Base-by-base conservation (phyloP, 2,888 invertebrate genomes). In the Calliopum simillimum region DNA sequence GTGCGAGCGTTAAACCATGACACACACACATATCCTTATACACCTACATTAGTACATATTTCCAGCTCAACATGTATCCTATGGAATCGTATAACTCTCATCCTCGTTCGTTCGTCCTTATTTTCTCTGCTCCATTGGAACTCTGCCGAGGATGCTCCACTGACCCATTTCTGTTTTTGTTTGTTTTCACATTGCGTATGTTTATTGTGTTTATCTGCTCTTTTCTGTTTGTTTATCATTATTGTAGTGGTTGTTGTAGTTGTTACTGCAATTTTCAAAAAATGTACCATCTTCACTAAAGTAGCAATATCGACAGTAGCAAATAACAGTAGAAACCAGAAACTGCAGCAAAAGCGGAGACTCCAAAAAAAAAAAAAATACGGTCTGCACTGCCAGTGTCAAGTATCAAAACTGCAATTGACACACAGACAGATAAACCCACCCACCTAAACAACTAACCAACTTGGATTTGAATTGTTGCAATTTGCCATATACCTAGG, bases 241-340 rank as follows among this genome's bases (percentile, higher is more conserved):
- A 46, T 55, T 25, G n/a, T n/a, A n/a, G n/a, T n/a, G n/a, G n/a
- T n/a, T n/a, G n/a, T 61, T 63, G 14, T 71, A 61, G 67, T 70
- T n/a, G 8, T 49, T 55, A 51, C 68, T 70, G 51, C 19, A 49
- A 41, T 64, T 64, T 25, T 23, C 11, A 8, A 33, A 33, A 33
- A 8, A 33, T 33, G 33, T n/a, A n/a, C n/a, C n/a, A n/a, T n/a
- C 72, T 68, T 70, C 69, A 74, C 70, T 74, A 72, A 70, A 75
- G 71, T 75, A 72, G 75, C 43, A 12, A 58, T 33, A 16, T 16
- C 23, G 43, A 14, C 61, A 23, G 43, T n/a, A 44, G 25, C 19
- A n/a, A 61, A n/a, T n/a, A n/a, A n/a, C n/a, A n/a, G n/a, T n/a
- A 19, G 19, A 14, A 43, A 23, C 21, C 6, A 44, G 25, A 41